These are phyloP conservation scores for Formica aserva DNA, from an alignment of 2,888 invertebrate genomes.

Conservation along the genomic window DNA sequence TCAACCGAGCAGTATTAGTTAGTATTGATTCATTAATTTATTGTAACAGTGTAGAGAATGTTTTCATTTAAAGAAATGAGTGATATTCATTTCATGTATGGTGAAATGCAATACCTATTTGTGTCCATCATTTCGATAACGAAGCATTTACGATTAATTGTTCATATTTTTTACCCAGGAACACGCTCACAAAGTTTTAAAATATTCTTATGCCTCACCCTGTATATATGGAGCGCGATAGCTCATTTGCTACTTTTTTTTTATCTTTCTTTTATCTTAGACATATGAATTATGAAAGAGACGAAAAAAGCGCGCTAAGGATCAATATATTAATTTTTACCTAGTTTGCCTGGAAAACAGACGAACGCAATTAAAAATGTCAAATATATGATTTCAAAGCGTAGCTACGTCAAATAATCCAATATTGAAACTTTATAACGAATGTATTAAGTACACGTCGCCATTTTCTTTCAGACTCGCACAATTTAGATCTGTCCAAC, in stretches of 20 bases:
- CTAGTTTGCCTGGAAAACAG: neutral
- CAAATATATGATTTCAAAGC: conserved; percentile 4
- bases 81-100: too few relatives aligned
- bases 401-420: conserved; percentile 22
- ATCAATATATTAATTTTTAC: conserved; percentile 19
- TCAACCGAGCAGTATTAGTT: too few relatives aligned
- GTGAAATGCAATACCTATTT: too few relatives aligned
- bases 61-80: too few relatives aligned
- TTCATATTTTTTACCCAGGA: too few relatives aligned
- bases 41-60: too few relatives aligned
- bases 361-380: conserved; percentile 34
- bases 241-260: neutral
- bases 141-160: too few relatives aligned
- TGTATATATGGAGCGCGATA: neutral
- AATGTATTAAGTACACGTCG: conserved; percentile 25
- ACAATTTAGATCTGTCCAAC: neutral
- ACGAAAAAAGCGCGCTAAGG: neutral
- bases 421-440: conserved; percentile 47
- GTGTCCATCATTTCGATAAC: too few relatives aligned
- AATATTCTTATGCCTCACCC: too few relatives aligned
- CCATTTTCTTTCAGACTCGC: neutral
- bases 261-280: neutral
- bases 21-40: too few relatives aligned
- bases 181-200: too few relatives aligned
- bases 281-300: neutral